phyloP scores from a whole-genome alignment of 2,888 invertebrate species.

The Ferrisia virgata region DNA sequence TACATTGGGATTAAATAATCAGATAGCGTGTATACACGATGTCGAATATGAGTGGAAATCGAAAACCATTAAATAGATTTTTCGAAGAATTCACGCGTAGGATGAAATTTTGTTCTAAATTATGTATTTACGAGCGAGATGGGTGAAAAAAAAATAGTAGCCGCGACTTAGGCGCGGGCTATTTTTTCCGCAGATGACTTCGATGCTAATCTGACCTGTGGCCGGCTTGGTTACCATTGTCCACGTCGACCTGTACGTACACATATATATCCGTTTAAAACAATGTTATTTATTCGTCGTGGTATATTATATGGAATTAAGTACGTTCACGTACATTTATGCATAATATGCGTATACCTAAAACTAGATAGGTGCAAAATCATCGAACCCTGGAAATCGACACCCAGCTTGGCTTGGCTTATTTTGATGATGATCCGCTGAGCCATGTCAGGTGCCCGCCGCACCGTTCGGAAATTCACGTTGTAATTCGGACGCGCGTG shows the following conservation, averaged over 20 bases:
- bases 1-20: slow-evolving; percentile 11
- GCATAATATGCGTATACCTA: too few relatives aligned
- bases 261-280: not conserved
- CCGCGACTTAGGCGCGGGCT: not conserved
- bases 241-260: too few relatives aligned
- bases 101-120: slow-evolving; percentile 20
- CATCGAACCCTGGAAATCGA: slow-evolving; percentile 23
- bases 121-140: slow-evolving; percentile 15
- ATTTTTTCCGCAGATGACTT: not conserved
- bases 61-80: slow-evolving; percentile 30
- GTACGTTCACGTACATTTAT: not conserved
- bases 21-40: slow-evolving; percentile 21
- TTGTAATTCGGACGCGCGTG: slow-evolving; percentile 14
- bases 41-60: slow-evolving; percentile 33
- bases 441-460: too few relatives aligned
- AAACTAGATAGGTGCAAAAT: not conserved
- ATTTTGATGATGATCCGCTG: not conserved
- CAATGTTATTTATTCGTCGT: slow-evolving; percentile 18
- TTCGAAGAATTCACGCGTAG: slow-evolving; percentile 18
- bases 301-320: too few relatives aligned
- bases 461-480: not conserved
- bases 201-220: not conserved
- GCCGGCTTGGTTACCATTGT: not conserved
- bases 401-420: not conserved
- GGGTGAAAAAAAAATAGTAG: not conserved